phyloP scores from a whole-genome alignment of 2,888 invertebrate genomes.

The Leptarthrus brevirostris region DNA sequence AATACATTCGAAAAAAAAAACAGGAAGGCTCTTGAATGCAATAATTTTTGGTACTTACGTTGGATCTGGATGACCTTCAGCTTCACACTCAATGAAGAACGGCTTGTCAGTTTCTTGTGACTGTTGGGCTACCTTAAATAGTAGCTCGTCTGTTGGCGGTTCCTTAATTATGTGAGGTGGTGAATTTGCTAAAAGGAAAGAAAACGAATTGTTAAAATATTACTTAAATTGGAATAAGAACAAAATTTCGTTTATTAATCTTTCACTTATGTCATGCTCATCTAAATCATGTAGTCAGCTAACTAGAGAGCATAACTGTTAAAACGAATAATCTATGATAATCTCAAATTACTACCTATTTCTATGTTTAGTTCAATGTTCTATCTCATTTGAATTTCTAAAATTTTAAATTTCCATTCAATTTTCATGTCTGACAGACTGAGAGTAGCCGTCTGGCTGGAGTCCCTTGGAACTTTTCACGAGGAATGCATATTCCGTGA shows the following conservation, averaged over 20 bases:
- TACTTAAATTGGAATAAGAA: not conserved
- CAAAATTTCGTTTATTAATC: not conserved
- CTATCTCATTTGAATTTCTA: no score
- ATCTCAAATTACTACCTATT: no score
- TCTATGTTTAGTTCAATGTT: no score
- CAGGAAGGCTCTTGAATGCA: not conserved
- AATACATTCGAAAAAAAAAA: not conserved
- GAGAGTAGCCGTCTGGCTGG: no score
- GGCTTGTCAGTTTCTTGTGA: slow-evolving; percentile 90
- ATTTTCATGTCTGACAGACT: no score
- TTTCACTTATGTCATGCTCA: no score
- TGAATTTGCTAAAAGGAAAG: slow-evolving; percentile 78
- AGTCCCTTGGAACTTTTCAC: not conserved
- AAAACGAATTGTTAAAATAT: not conserved
- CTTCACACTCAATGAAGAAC: slow-evolving; percentile 96
- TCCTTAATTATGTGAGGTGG: slow-evolving; percentile 93
- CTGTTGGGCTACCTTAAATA: slow-evolving; percentile 88
- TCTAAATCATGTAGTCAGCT: no score
- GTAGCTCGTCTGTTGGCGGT: slow-evolving; percentile 89
- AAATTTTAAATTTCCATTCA: no score
- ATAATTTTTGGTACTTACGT: slow-evolving; percentile 74
- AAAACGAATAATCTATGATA: no score
- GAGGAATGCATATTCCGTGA: slow-evolving; percentile 10
- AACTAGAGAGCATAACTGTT: no score
- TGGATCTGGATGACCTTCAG: slow-evolving; percentile 94